Base-by-base conservation (phyloP, 2,797 vertebrate species). In the Danio albolineatus region DNA sequence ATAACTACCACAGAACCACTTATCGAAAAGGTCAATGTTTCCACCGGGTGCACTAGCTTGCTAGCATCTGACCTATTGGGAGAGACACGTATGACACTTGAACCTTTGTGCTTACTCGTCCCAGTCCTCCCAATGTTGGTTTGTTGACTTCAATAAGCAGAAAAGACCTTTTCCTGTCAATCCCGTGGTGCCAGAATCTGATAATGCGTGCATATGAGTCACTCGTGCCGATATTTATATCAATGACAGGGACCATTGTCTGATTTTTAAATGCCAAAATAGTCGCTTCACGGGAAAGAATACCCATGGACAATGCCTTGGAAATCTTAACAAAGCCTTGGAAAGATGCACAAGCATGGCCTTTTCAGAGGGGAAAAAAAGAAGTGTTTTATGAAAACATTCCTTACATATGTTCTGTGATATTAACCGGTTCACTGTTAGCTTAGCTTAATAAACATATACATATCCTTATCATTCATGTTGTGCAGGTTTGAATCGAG, bases 1-100 rank as follows among this genome's bases (percentile, higher is more conserved):
- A 74, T 57, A 60, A 66, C 72, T 21, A 66, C 17, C 59, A 10
- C 36, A 43, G 76, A 83, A 78, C 49, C 54, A 56, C 67, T 76
- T 81, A 81, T 44, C n/a, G 51, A 60, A 84, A 86, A 86, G 85
- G 85, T 84, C 85, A 84, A 51, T 54, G 53, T 69, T 84, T 82
- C 76, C 80, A 49, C 70, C 10, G 59, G 44, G 72, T 67, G 70
- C 44, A 39, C 54, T 46, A 54, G 71, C 73, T 73, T 53, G 59
- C 57, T 73, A 16, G 46, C 28, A 6, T 56, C 76, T 80, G 82
- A 84, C 82, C 77, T 84, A 84, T 82, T 5, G 17, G 72, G 79
- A 81, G 79, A 54, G 79, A 66, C 48, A 61, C 10, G 19, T 61
- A 64, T 7, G 61, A 73, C 73, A 72, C 67, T n/a, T 28, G 6